Base-by-base conservation (phyloP, 2,888 invertebrate species). In the Acrocyrtus sp. region DNA sequence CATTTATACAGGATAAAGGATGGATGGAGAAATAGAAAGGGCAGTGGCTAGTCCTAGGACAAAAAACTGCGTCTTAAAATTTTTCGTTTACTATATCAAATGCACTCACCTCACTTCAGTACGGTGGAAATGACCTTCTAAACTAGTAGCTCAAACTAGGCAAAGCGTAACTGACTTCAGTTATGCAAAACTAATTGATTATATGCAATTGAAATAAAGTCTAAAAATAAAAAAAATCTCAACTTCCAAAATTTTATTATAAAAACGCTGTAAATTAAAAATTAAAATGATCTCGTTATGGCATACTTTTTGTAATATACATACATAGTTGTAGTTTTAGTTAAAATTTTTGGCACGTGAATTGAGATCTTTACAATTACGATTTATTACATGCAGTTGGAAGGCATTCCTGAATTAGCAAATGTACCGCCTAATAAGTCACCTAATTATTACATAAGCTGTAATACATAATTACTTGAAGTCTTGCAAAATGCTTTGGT, bases 281-380 rank as follows among this genome's bases (percentile, higher is more conserved):
- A 10, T 12, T 45, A n/a, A 5, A n/a, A n/a, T 4, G 4, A 45
- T 4, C 5, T 45, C 17, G 3, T 15, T n/a, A 41, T 15, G 41
- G 15, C 41, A 41, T 34, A 34, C 34, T 34, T 41, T 41, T 6
- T 41, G 41, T 41, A 8, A 12, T 34, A 34, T 34, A 12, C 34
- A 41, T 41, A 41, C 41, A 41, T n/a, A 8, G n/a, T 17, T 2
- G 17, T 41, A 15, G 17, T 17, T 15, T 41, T 41, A n/a, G 3
- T 15, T 3, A 41, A 34, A 26, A 22, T 3, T 15, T 60, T 60
- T 62, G 62, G 62, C 62, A 62, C 62, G 26, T 21, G 41, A 19
- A 51, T 26, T 62, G 62, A 62, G 62, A 62, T 62, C 62, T 41
- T 34, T 21, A 50, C 17, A 10, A 17, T 8, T 17, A 17, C 12